These are phyloP conservation scores for Penelope pileata DNA, from an alignment of 2,113 vertebrate genomes.

Conservation along the genomic window DNA sequence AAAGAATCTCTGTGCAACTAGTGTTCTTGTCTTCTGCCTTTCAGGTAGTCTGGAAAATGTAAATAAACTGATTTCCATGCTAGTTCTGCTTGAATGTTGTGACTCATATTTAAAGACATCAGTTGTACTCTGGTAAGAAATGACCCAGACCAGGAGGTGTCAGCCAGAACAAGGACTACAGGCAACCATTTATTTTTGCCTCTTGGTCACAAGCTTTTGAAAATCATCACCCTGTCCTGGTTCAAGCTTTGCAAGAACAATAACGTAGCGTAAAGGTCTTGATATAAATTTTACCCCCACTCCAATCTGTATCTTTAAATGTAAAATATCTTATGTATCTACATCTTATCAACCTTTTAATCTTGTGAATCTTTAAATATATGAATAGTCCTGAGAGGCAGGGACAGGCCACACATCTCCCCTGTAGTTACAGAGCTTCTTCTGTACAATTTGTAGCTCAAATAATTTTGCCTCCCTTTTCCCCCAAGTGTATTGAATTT, in stretches of 20 bases:
- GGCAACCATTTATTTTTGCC: neutral
- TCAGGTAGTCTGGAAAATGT: neutral
- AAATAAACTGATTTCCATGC: slow-evolving; percentile 13
- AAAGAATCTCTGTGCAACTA: slow-evolving; percentile 11
- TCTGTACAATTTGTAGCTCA: neutral
- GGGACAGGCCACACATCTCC: neutral
- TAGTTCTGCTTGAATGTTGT: neutral
- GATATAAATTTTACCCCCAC: neutral
- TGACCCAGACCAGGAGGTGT: neutral
- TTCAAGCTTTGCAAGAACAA: neutral
- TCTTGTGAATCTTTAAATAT: neutral
- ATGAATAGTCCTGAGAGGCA: neutral
- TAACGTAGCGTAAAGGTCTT: neutral
- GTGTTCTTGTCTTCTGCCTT: slow-evolving; percentile 18
- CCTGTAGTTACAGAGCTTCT: neutral
- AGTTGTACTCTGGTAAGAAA: neutral
- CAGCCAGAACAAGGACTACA: neutral
- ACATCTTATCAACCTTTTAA: neutral
- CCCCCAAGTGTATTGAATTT: neutral
- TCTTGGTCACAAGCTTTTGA: neutral
- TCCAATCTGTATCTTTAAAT: neutral
- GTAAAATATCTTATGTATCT: neutral
- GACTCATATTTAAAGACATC: slow-evolving; percentile 1
- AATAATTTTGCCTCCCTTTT: neutral
- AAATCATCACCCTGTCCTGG: neutral